These are phyloP conservation scores for Capromys pilorides DNA, from an alignment of 2,797 vertebrate genomes.

Conservation along the genomic window DNA sequence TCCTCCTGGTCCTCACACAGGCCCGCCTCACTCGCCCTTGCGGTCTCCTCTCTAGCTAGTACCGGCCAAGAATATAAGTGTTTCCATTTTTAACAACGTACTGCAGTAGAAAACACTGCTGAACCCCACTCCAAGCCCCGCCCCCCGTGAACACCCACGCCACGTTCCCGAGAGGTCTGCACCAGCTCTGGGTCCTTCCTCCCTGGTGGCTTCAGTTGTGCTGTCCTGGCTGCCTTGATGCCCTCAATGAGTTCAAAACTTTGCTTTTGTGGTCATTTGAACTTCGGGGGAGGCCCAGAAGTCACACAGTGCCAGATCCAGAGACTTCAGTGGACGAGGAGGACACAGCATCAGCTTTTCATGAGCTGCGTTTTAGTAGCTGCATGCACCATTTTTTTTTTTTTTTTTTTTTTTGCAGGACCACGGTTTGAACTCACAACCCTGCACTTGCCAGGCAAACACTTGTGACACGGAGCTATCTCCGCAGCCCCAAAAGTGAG, in stretches of 20 bases:
- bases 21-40: background rate
- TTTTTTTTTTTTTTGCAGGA: no score
- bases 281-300: background rate
- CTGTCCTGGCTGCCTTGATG: background rate
- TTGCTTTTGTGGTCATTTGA: background rate
- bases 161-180: background rate
- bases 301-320: background rate
- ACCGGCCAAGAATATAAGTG: background rate
- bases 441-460: no score
- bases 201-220: background rate
- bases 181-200: background rate
- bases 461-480: no score
- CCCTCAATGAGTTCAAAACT: background rate
- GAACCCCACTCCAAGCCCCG: background rate
- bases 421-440: no score
- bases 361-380: background rate
- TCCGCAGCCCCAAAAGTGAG: no score
- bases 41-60: background rate
- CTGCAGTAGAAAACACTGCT: background rate
- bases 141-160: background rate
- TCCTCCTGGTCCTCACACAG: background rate
- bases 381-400: background rate
- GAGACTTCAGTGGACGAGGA: background rate
- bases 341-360: background rate
- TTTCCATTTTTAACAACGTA: background rate